phyloP scores from a whole-genome alignment of 2,888 invertebrate genomes.

The Lasioglossum oenotherae region DNA sequence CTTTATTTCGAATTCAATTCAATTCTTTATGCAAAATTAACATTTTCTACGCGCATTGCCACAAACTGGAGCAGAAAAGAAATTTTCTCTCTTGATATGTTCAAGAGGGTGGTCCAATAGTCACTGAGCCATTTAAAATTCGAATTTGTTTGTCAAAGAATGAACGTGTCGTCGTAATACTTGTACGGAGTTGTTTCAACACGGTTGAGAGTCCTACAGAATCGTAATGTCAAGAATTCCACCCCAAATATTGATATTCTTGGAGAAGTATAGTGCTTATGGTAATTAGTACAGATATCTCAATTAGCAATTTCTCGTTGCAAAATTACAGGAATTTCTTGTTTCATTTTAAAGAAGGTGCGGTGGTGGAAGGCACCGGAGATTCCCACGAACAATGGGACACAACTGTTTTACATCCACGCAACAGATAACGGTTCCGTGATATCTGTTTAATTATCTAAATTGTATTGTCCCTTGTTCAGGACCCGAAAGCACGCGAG shows the following conservation, averaged over 20 bases:
- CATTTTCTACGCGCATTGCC: background rate
- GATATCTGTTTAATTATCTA: slow-evolving; percentile 80
- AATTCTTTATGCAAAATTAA: background rate
- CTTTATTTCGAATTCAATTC: background rate
- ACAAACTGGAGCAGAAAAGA: background rate
- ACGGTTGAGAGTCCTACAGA: too few relatives aligned
- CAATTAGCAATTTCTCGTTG: background rate
- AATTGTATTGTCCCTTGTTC: slow-evolving; percentile 75
- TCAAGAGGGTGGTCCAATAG: background rate
- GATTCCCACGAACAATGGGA: slow-evolving; percentile 51
- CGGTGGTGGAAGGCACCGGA: slow-evolving; percentile 21
- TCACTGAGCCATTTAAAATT: too few relatives aligned
- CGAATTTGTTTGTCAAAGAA: too few relatives aligned
- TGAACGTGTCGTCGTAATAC: background rate
- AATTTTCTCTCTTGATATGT: background rate
- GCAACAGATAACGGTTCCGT: slow-evolving; percentile 62
- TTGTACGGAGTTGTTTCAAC: too few relatives aligned
- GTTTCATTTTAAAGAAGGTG: slow-evolving; percentile 34
- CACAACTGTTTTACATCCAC: slow-evolving; percentile 71
- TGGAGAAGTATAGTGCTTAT: background rate
- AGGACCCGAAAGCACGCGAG: slow-evolving; percentile 54
- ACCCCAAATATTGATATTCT: background rate
- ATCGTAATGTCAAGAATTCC: too few relatives aligned
- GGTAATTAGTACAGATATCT: background rate
- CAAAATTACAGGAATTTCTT: background rate